Conservation (phyloP, 2,113 vertebrate genomes). For the Melanostigma gelatinosum region DNA sequence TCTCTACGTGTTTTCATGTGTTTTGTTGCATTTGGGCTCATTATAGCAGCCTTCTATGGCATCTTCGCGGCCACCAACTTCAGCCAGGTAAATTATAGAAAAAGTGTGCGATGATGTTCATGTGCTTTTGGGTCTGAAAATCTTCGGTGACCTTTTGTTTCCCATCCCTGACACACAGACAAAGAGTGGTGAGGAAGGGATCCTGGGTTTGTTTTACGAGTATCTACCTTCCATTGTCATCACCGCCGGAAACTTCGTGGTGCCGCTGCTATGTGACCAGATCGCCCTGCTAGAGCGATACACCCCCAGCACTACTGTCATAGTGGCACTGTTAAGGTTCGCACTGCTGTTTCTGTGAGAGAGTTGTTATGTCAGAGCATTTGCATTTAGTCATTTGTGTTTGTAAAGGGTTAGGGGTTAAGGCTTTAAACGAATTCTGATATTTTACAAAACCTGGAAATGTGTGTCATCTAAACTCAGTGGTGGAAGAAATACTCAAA, state of each 20-base stretch:
- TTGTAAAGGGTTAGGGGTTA: not conserved
- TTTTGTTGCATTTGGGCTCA: slow-evolving; percentile 77
- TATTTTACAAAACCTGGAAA: not conserved
- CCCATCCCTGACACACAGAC: slow-evolving; percentile 19
- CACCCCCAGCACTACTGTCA: slow-evolving; percentile 82
- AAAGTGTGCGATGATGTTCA: not conserved
- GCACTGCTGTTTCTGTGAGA: slow-evolving; percentile 1
- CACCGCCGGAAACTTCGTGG: slow-evolving; percentile 86
- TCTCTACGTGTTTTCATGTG: slow-evolving; percentile 72
- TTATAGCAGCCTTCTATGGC: slow-evolving; percentile 80
- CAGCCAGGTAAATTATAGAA: slow-evolving; percentile 79
- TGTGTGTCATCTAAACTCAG: not conserved
- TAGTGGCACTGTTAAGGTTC: slow-evolving; percentile 81
- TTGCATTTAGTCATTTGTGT: slow-evolving; percentile 15
- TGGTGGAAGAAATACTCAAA: not conserved
- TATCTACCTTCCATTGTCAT: slow-evolving; percentile 91
- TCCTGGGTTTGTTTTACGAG: slow-evolving; percentile 79
- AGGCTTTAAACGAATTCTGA: not conserved
- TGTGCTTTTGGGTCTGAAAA: not conserved
- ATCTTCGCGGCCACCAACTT: slow-evolving; percentile 78
- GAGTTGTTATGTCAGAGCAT: not conserved
- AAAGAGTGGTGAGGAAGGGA: not conserved
- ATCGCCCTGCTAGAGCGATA: slow-evolving; percentile 84
- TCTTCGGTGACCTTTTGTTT: not conserved
- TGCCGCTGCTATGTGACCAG: slow-evolving; percentile 85